Conservation (phyloP, 2,888 invertebrate species). For the Mythimna pallens region DNA sequence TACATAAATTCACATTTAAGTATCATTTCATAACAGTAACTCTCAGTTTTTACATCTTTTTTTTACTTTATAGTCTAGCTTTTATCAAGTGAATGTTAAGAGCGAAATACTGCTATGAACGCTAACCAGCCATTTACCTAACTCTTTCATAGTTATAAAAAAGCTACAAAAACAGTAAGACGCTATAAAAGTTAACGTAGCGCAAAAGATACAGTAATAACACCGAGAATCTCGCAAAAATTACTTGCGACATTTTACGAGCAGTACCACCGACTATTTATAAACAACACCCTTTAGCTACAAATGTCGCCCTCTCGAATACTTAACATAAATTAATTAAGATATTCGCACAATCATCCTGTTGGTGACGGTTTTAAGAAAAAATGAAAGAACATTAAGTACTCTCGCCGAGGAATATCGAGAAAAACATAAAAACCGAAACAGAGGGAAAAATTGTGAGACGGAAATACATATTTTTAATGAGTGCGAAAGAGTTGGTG, state of each 20-base stretch:
- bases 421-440: conserved; percentile 87
- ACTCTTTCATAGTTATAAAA: conserved; percentile 73
- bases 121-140: conserved; percentile 63
- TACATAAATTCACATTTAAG: conserved; percentile 12
- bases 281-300: conserved; percentile 80
- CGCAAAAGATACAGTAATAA: conserved; percentile 78
- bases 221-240: conserved; percentile 75
- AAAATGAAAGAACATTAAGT: conserved; percentile 78
- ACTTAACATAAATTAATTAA: conserved; percentile 90
- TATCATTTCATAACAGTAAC: conserved; percentile 21
- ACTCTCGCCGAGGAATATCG: conserved; percentile 80
- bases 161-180: conserved; percentile 70
- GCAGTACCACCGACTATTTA: conserved; percentile 71
- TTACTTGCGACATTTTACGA: conserved; percentile 75
- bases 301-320: conserved; percentile 75
- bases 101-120: conserved; percentile 54
- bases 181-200: conserved; percentile 80
- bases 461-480: conserved; percentile 77
- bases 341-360: conserved; percentile 86
- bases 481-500: conserved; percentile 86
- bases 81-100: conserved; percentile 50
- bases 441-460: conserved; percentile 80
- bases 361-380: conserved; percentile 82
- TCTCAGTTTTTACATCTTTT: conserved; percentile 37
- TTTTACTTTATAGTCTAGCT: conserved; percentile 38